Evolutionary conservation across 2,888 invertebrate species (phyloP).

Genomic region (Agapostemon virescens): DNA sequence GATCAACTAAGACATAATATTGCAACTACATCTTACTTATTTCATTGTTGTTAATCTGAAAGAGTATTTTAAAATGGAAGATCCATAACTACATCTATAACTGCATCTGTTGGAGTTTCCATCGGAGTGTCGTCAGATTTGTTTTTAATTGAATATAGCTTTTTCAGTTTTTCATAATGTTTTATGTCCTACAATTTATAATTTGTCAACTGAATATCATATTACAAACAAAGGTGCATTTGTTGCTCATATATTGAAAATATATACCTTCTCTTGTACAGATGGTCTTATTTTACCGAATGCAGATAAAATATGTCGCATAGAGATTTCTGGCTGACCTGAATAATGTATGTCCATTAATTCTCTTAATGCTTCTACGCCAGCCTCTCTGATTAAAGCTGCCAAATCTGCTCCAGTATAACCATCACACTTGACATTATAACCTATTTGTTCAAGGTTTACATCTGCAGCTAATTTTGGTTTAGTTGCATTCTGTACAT

Average conservation of each 20-base stretch:
- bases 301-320: slow-evolving; percentile 89
- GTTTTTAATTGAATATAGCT: slow-evolving; percentile 84
- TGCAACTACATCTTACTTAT: slow-evolving; percentile 21
- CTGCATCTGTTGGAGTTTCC: slow-evolving; percentile 76
- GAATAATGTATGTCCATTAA: slow-evolving; percentile 83
- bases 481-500: slow-evolving; percentile 87
- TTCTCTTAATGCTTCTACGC: slow-evolving; percentile 89
- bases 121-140: slow-evolving; percentile 83
- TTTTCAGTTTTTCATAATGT: slow-evolving; percentile 88
- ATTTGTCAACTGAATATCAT: neutral
- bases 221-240: neutral
- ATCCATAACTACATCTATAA: slow-evolving; percentile 71
- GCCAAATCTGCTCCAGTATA: slow-evolving; percentile 97
- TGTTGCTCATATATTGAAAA: neutral
- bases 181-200: slow-evolving; percentile 84
- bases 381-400: slow-evolving; percentile 93
- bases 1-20: slow-evolving; percentile 15
- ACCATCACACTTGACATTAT: slow-evolving; percentile 85
- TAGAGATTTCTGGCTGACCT: slow-evolving; percentile 80
- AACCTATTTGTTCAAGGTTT: slow-evolving; percentile 86
- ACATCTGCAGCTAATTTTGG: slow-evolving; percentile 90
- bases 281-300: slow-evolving; percentile 92
- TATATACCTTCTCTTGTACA: slow-evolving; percentile 87
- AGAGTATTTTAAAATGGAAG: slow-evolving; percentile 53
- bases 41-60: slow-evolving; percentile 19